Conservation (phyloP, 2,113 vertebrate genomes). For the Taurulus bubalis region DNA sequence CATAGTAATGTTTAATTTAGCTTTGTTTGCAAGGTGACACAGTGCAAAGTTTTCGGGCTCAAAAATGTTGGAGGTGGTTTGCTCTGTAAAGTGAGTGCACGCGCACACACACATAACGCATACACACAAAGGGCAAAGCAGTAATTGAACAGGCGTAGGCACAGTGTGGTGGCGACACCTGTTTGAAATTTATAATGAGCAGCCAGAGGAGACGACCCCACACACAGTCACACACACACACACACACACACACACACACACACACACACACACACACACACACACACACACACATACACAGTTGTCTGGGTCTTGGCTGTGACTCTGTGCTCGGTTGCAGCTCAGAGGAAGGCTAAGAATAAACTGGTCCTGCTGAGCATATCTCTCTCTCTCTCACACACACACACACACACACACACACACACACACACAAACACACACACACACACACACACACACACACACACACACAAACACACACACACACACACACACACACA, state of each 20-base stretch:
- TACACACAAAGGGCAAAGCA: constrained; percentile 15
- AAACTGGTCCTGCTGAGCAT: constrained; percentile 55
- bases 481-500: constrained; percentile 12
- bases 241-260: constrained; percentile 45
- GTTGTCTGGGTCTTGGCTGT: constrained; percentile 44
- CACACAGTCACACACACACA: constrained; percentile 33
- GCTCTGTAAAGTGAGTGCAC: constrained; percentile 1
- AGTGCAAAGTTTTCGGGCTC: not conserved
- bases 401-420: not conserved
- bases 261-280: constrained; percentile 36
- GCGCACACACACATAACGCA: constrained; percentile 11
- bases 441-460: constrained; percentile 21
- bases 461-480: constrained; percentile 7
- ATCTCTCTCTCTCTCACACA: not conserved
- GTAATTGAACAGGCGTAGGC: constrained; percentile 58
- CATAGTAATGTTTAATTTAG: not conserved
- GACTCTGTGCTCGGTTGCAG: constrained; percentile 49
- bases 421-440: not conserved
- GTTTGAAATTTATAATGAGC: constrained; percentile 72
- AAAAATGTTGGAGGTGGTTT: not conserved
- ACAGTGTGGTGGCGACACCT: constrained; percentile 63
- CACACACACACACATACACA: constrained; percentile 19
- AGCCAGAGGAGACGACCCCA: constrained; percentile 64
- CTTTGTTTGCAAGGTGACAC: not conserved
- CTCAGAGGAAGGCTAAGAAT: constrained; percentile 71